phyloP scores from a whole-genome alignment of 2,797 vertebrate species.

The Brotogeris chrysoptera region DNA sequence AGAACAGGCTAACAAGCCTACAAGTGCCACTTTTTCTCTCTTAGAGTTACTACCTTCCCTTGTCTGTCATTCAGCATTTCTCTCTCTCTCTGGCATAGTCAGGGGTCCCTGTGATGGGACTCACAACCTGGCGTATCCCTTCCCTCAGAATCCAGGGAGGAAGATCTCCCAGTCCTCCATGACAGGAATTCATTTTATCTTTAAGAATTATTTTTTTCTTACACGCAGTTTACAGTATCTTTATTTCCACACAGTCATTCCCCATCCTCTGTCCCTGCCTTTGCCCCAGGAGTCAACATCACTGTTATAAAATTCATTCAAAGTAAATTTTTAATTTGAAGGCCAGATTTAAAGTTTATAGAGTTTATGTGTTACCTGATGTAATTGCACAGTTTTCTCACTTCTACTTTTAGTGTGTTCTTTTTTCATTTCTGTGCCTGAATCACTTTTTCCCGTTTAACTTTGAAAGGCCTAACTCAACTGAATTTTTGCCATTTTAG shows the following conservation, averaged over 20 bases:
- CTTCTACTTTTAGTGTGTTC: not conserved
- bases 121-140: rapidly evolving
- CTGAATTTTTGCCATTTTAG: not conserved
- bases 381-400: not conserved
- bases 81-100: not conserved
- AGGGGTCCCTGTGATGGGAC: not conserved
- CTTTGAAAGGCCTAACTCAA: not conserved
- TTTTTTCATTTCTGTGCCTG: not conserved
- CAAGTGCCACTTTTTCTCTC: not conserved
- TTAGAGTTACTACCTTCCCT: not conserved
- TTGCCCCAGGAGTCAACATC: not conserved
- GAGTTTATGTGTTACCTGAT: not conserved
- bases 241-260: not conserved
- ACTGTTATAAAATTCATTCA: not conserved
- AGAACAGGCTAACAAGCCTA: not conserved
- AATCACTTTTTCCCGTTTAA: not conserved
- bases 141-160: not conserved
- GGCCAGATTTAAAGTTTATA: not conserved
- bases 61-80: not conserved
- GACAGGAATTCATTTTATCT: not conserved
- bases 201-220: not conserved
- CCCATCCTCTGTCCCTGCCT: not conserved
- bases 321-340: not conserved
- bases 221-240: not conserved
- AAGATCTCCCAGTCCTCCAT: not conserved